Base-by-base conservation (phyloP, 2,797 vertebrate genomes). In the Sitta carolinensis region DNA sequence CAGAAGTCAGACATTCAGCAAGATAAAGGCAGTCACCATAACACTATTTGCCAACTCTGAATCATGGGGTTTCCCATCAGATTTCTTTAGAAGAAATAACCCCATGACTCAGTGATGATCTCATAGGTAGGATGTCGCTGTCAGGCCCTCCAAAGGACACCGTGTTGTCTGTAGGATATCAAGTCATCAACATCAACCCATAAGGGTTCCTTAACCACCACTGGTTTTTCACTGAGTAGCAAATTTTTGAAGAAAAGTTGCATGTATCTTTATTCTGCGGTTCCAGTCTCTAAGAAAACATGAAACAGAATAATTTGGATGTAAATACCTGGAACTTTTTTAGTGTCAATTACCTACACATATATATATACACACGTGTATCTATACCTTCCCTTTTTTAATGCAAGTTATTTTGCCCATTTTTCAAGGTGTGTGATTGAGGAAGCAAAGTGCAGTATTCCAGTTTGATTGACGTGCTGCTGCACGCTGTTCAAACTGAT, bases 191-290 rank as follows among this genome's bases (percentile, higher is more conserved):
- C 27, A 4, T 55, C 43, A 30, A 3, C 16, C 59, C 5, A 0
- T 13, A 40, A 50, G 21, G 7, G 18, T 48, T 89, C 48, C 23
- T 57, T 42, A 47, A 38, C n/a, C 2, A 2, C 20, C 23, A 3
- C 1, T 64, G 17, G 4, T 76, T 81, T 59, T 72, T 50, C 17
- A 27, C 5, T 34, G 45, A 63, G 50, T 36, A 75, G 85, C 63
- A 78, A 94, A 69, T 68, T 96, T 93, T 70, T 92, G 61, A 76
- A 95, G 70, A 84, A 95, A 91, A 66, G 66, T 45, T 75, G 9
- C 7, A 43, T 78, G 25, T 54, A 61, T 72, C 69, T 95, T 94
- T 70, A 80, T 95, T 77, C 91, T 96, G 52, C 90, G 79, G 64
- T 94, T 95, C 67, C 54, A 70, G 58, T n/a, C 73, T 59, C 7